These are phyloP conservation scores for Montipora efflorescens DNA, from an alignment of 64 coral and sea anemone genomes.

Conservation along the genomic window DNA sequence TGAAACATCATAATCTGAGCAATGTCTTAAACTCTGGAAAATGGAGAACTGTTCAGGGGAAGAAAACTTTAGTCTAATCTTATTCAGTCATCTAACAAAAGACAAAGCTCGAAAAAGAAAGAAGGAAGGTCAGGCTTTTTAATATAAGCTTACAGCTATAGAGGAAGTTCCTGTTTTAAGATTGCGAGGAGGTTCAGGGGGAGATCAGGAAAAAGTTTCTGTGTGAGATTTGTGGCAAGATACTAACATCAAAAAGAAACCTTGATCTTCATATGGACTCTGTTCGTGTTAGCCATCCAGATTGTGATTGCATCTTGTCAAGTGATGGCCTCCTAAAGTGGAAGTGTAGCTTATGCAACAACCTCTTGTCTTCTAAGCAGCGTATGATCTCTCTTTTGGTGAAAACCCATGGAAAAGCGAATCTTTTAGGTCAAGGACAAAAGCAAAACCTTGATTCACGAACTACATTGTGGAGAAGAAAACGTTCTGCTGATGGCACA, in stretches of 20 bases:
- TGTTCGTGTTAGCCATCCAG: neutral
- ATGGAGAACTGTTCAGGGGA: neutral
- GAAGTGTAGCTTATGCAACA: conserved; percentile 15
- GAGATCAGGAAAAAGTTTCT: conserved; percentile 31
- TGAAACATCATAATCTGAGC: conserved; percentile 13
- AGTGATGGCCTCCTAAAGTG: conserved; percentile 1
- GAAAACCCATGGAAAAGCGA: conserved; percentile 40
- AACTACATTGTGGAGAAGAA: neutral
- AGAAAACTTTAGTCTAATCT: neutral
- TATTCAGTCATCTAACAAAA: neutral
- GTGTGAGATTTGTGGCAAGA: conserved; percentile 25
- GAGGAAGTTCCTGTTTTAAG: neutral
- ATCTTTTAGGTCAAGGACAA: neutral
- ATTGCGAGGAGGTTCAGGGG: conserved; percentile 16
- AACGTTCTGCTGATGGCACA: conserved; percentile 11
- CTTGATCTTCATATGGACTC: conserved; percentile 7
- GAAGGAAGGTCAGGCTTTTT: too few relatives aligned
- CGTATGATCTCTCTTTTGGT: conserved; percentile 13
- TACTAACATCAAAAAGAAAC: conserved; percentile 7
- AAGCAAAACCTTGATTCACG: neutral
- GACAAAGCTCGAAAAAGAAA: neutral
- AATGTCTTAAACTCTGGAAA: conserved; percentile 24
- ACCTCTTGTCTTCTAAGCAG: conserved; percentile 22
- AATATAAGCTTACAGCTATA: too few relatives aligned
- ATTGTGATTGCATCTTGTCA: neutral